Evolutionary conservation across 1,140 invertebrate species (phyloP).

Genomic region (Aradophagus sp.): DNA sequence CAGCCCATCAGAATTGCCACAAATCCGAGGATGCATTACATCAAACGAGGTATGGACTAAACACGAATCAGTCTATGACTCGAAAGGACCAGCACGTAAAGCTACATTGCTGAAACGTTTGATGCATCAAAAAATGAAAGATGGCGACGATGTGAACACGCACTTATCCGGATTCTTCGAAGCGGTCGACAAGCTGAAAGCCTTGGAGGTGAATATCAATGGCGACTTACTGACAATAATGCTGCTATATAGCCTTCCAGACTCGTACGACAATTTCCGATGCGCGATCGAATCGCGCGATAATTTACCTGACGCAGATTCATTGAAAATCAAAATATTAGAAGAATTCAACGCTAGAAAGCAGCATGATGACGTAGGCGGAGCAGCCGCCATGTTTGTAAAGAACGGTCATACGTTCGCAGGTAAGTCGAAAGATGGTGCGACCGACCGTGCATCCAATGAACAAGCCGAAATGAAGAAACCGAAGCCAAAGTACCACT

Average conservation of each 20-base stretch:
- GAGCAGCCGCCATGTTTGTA: no score
- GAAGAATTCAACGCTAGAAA: no score
- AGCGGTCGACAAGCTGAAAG: constrained; percentile 8
- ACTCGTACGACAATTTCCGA: constrained; percentile 12
- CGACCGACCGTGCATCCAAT: no score
- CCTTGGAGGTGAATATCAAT: constrained; percentile 13
- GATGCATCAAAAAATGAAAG: constrained; percentile 6
- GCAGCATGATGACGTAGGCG: no score
- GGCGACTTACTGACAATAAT: constrained; percentile 8
- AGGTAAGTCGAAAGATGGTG: no score
- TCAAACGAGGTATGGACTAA: constrained; percentile 44
- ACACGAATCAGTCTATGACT: constrained; percentile 46
- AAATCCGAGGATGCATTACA: no score
- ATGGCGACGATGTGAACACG: constrained; percentile 5
- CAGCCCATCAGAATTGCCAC: no score
- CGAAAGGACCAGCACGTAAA: constrained; percentile 6
- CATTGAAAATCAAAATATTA: no score
- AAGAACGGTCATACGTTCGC: no score
- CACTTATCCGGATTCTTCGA: constrained; percentile 19
- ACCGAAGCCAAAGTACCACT: no score
- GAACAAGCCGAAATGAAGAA: no score
- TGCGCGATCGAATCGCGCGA: constrained; percentile 20
- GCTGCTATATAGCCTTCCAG: constrained; percentile 21
- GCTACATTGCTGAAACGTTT: constrained; percentile 6
- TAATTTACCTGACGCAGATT: constrained; percentile 10